Base-by-base conservation (phyloP, 2,113 vertebrate genomes). In the Oplegnathus fasciatus region DNA sequence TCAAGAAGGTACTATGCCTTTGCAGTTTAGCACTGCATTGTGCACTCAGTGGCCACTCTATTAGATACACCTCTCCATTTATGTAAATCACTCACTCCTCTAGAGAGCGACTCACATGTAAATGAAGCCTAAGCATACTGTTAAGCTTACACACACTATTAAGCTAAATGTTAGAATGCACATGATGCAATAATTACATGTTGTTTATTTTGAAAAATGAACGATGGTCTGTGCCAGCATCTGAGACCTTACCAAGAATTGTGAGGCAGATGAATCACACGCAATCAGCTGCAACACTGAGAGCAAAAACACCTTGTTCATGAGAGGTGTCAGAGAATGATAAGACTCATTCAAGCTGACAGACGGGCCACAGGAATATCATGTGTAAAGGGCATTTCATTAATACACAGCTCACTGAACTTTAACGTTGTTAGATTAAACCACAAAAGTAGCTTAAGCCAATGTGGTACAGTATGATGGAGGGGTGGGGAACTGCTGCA, bases 1-100 rank as follows among this genome's bases (percentile, higher is more conserved):
- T 85, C 78, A 78, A 80, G 76, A 86, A 82, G 75, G 34, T 71
- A 28, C 26, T 74, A 75, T 68, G 80, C 77, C 62, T 81, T 79
- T 73, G 57, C 69, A 67, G 68, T 83, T 81, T 32, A 75, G 69
- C 54, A 69, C 62, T 9, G 42, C 42, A 6, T 66, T 66, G 60
- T 78, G 70, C 9, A 50, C 57, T 86, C 37, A 42, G 66, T 44
- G 46, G 40, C 80, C 74, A 84, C 61, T 66, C 48, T 10, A 44
- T 67, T 61, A 78, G 46, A 46, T 62, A 40, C 71, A 88, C 50
- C 80, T 58, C 42, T 86, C 82, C 40, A 67, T 71, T 75, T 68
- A 80, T 22, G 32, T 55, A 71, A 87, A 89, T 87, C 67, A 28
- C n/a, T 70, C 30, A 62, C 9, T 10, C 57, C 40, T 58, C 64